Base-by-base conservation (phyloP, 2,888 invertebrate genomes). In the Formica aserva region DNA sequence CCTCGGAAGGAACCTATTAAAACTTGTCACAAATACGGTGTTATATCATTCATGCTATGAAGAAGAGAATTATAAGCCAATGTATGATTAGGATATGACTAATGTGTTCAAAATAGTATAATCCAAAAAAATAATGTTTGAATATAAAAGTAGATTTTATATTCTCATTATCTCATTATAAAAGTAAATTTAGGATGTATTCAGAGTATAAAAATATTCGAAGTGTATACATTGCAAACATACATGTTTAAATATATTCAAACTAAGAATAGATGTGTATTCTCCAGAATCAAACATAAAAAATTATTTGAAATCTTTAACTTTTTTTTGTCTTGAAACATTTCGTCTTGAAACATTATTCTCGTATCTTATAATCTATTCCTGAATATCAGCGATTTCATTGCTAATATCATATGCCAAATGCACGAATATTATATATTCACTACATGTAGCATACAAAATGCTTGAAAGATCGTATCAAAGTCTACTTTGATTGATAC, bases 1-100 rank as follows among this genome's bases (percentile, higher is more conserved):
- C 60, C 55, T 80, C 81, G 55, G 38, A 48, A 74, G 69, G 57
- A 63, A 26, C 69, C 71, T 75, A 80, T 85, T 85, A 85, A 86
- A 86, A 85, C 78, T 84, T 13, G 52, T 66, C 57, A 75, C 66
- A 72, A 81, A 41, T 69, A 48, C 15, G 15, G 13, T 13, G 4
- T 74, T 74, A 32, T 35, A 26, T 60, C 26, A 60, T 75, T 78
- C 15, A 57, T 15, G 15, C 9, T 57, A 41, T 0, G 29, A 11
- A 41, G 1, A 9, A 26, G 18, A 22, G 29, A 15, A 45, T 45
- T 26, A 75, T 45, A 32, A 72, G 1, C 18, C 41, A 22, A 48
- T 15, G 3, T 38, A 26, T 6, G 6, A 18, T 41, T 32, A 32
- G 8, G n/a, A 18, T n/a, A 57, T 57, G 13, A 57, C 8, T 52